Evolutionary conservation across 23 tunicate species (phyloP).

Genomic region (Trididemnum nubilum): DNA sequence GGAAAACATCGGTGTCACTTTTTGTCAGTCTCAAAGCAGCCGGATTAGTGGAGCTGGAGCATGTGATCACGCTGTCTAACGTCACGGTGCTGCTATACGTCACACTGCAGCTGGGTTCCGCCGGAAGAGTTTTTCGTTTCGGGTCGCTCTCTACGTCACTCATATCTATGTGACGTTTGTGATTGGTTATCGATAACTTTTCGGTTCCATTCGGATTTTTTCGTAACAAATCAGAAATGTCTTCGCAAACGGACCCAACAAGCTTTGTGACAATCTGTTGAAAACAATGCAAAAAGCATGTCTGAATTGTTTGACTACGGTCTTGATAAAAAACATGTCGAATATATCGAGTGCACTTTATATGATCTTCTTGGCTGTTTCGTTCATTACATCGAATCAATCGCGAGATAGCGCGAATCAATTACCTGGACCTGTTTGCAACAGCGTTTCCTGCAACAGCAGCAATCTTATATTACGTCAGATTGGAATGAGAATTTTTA

Average conservation of each 20-base stretch:
- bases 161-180: background rate
- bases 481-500: too few relatives aligned
- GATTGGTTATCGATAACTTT: background rate
- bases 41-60: background rate
- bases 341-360: too few relatives aligned
- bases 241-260: conserved; percentile 21
- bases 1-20: conserved; percentile 28
- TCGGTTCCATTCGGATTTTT: background rate
- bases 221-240: background rate
- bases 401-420: too few relatives aligned
- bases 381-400: too few relatives aligned
- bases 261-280: conserved; percentile 28
- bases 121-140: conserved; percentile 2
- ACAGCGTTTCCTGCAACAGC: too few relatives aligned
- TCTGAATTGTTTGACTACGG: too few relatives aligned
- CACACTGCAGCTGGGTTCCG: background rate
- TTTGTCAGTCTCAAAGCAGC: conserved; percentile 17
- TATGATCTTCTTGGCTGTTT: too few relatives aligned
- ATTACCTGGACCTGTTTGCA: too few relatives aligned
- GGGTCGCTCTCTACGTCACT: background rate
- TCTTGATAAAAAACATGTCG: too few relatives aligned
- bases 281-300: background rate
- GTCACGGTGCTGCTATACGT: conserved; percentile 10
- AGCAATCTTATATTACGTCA: too few relatives aligned
- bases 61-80: background rate